Evolutionary conservation across 2,888 invertebrate species (phyloP).

Genomic region (Argyresthia albistria): DNA sequence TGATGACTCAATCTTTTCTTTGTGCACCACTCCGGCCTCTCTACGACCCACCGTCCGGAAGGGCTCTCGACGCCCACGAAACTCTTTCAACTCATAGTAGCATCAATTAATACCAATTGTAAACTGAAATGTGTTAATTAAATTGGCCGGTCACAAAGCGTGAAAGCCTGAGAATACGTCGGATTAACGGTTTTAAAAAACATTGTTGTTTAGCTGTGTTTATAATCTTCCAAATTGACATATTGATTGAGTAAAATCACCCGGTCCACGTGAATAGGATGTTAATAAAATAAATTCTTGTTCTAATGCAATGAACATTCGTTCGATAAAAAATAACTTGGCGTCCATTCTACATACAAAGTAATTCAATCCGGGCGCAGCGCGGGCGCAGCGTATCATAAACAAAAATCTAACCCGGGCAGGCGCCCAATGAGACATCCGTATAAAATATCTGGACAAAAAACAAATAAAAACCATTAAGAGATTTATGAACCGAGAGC

Average conservation of each 20-base stretch:
- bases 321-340: too few species aligned
- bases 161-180: conserved; percentile 50
- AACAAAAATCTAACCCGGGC: background rate
- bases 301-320: too few species aligned
- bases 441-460: background rate
- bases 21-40: conserved; percentile 20
- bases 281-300: background rate
- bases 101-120: conserved; percentile 64
- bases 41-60: background rate
- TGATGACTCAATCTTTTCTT: conserved; percentile 70
- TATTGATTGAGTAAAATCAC: background rate
- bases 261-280: background rate
- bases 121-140: conserved; percentile 64
- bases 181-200: conserved; percentile 43
- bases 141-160: conserved; percentile 51
- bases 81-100: conserved; percentile 42
- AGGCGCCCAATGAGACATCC: background rate
- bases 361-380: too few species aligned
- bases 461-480: conserved; percentile 23
- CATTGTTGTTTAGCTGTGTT: conserved; percentile 10
- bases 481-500: conserved; percentile 49
- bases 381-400: background rate
- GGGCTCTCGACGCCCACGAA: conserved; percentile 27
- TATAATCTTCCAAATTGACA: background rate
- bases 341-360: background rate